Evolutionary conservation across 2,113 vertebrate species (phyloP).

Genomic region (Oostethus manadensis): DNA sequence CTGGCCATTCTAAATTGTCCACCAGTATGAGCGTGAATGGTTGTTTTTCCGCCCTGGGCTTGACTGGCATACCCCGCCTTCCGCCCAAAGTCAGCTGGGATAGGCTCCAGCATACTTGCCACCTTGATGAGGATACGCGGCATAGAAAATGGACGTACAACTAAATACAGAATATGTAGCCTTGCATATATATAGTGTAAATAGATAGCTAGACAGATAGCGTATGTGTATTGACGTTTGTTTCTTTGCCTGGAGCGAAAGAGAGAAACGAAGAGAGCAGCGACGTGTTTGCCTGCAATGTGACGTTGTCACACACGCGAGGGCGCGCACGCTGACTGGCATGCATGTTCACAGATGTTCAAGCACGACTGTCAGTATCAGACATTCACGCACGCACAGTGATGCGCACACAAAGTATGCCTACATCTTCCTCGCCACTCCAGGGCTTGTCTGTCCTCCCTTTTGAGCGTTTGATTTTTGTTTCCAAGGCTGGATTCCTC

Average conservation of each 20-base stretch:
- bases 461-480: constrained; percentile 56
- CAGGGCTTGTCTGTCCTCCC: constrained; percentile 57
- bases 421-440: constrained; percentile 53
- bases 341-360: background rate
- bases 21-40: too few species aligned
- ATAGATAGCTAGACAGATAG: too few species aligned
- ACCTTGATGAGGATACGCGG: too few species aligned
- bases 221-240: constrained; percentile 15
- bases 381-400: constrained; percentile 5
- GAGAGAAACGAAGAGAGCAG: constrained; percentile 20
- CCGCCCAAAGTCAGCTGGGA: too few species aligned
- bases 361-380: constrained; percentile 18
- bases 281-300: constrained; percentile 37
- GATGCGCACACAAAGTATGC: background rate
- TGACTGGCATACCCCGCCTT: too few species aligned
- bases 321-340: constrained; percentile 9
- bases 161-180: too few species aligned
- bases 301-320: constrained; percentile 10
- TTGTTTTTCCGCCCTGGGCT: too few species aligned
- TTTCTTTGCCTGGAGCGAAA: constrained; percentile 47
- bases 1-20: too few species aligned
- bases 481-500: constrained; percentile 60
- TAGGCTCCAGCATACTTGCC: too few species aligned
- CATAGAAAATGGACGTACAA: too few species aligned
- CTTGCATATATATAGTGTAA: too few species aligned